Evolutionary conservation across 2,888 invertebrate species (phyloP).

Genomic region (Chymomyza fuscimana): DNA sequence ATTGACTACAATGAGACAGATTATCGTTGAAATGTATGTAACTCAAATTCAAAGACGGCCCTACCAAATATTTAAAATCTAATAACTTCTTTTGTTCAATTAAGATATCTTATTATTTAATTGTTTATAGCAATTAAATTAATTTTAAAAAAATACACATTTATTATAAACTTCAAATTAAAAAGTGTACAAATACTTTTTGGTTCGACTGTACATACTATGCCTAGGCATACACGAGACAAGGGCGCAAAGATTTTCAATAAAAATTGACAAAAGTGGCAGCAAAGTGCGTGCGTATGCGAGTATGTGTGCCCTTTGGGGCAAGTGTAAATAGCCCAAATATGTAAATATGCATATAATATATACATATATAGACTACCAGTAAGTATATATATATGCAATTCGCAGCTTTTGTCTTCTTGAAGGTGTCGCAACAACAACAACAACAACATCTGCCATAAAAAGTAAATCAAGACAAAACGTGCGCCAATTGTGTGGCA

Average conservation of each 20-base stretch:
- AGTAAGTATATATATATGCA: not conserved
- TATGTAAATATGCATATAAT: not conserved
- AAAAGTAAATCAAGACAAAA: conserved; percentile 2
- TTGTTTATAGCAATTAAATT: no score
- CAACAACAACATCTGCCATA: not conserved
- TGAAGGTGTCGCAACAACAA: not conserved
- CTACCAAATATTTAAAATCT: no score
- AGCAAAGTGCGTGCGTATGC: not conserved
- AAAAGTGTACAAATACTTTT: no score
- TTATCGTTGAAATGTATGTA: no score
- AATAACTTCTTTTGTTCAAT: no score
- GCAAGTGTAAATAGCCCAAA: not conserved
- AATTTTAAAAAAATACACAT: no score
- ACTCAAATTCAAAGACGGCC: no score
- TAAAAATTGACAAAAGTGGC: not conserved
- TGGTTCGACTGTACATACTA: no score
- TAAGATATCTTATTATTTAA: no score
- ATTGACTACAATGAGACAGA: no score
- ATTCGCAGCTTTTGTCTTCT: not conserved
- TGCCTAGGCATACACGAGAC: not conserved
- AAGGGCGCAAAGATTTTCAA: conserved; percentile 1
- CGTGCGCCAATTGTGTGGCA: not conserved
- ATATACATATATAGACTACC: no score
- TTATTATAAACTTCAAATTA: no score
- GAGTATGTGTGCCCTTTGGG: not conserved